These are phyloP conservation scores for Heteromyza rotundicornis DNA, from an alignment of 2,888 invertebrate species.

Conservation along the genomic window DNA sequence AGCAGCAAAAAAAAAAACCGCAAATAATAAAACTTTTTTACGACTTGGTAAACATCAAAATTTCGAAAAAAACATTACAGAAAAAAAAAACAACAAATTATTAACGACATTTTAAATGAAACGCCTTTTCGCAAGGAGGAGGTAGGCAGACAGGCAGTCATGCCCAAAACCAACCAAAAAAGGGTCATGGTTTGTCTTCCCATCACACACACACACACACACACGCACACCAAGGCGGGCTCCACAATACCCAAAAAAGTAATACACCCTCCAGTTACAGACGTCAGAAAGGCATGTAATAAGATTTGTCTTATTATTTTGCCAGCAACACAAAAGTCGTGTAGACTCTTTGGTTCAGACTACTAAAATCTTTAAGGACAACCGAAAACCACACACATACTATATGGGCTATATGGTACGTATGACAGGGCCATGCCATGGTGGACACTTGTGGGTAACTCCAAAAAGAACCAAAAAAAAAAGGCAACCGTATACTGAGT, in stretches of 20 bases:
- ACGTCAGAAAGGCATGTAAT: constrained; percentile 21
- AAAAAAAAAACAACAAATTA: constrained; percentile 46
- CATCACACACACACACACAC: background rate
- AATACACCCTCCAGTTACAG: background rate
- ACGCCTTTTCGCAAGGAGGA: constrained; percentile 20
- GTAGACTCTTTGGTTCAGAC: constrained; percentile 4
- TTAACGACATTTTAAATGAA: constrained; percentile 55
- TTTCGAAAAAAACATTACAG: background rate
- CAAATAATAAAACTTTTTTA: constrained; percentile 20
- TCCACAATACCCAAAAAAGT: no score
- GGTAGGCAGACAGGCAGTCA: background rate
- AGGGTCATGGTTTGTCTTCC: background rate
- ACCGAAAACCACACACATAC: constrained; percentile 2
- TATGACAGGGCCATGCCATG: background rate
- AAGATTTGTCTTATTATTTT: constrained; percentile 25
- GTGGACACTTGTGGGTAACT: background rate
- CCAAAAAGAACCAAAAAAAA: background rate
- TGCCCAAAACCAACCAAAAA: background rate
- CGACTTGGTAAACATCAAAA: constrained; percentile 15
- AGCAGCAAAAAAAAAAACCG: constrained; percentile 22
- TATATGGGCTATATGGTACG: background rate
- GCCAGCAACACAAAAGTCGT: constrained; percentile 13
- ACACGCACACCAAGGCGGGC: background rate
- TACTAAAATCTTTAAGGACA: no score
- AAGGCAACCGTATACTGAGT: no score